Evolutionary conservation across 2,113 vertebrate species (phyloP), one percentile per base, ranked within the genome.

Genomic region (Prolemur simus): DNA sequence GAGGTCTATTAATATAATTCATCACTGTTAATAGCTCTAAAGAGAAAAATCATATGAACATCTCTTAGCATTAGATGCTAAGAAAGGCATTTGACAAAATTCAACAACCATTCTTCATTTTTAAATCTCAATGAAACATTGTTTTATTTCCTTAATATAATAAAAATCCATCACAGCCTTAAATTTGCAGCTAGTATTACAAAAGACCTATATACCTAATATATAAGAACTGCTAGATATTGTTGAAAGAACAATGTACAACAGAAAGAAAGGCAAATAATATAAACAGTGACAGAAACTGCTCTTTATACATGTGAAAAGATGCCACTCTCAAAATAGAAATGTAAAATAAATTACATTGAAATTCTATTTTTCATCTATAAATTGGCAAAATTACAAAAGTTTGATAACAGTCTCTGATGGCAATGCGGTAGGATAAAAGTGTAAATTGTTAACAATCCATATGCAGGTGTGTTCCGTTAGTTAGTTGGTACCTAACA

Each of bases 81-180:
- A 60, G 63, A 88, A 92, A 76, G 37, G 10, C 25, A 29, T 34
- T 85, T 39, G 34, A 78, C 8, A 49, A 73, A 95, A 69, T 77
- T 92, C 20, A 91, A 54, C 21, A 76, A 69, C 37, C 20, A 63
- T 68, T 93, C 21, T 87, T 89, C n/a, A 74, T 83, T 85, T 94
- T 34, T 49, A 95, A 91, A 76, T 42, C 25, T 93, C 23, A 66
- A 39, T 64, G 68, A 91, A 73, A 66, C 54, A 42, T 58, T 78
- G 64, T 76, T 23, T 73, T 42, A 20, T 73, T 42, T 13, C 5
- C 3, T 42, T 73, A 73, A 12, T 13, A 25, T 73, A 73, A 23
- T 12, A 73, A 89, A 56, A 93, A 82, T n/a, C 29, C 45, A 25
- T 54, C 32, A 47, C 20, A 90, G n/a, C 21, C 25, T 77, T 17